Conservation (phyloP, 2,113 vertebrate genomes). For the Malurus elegans region DNA sequence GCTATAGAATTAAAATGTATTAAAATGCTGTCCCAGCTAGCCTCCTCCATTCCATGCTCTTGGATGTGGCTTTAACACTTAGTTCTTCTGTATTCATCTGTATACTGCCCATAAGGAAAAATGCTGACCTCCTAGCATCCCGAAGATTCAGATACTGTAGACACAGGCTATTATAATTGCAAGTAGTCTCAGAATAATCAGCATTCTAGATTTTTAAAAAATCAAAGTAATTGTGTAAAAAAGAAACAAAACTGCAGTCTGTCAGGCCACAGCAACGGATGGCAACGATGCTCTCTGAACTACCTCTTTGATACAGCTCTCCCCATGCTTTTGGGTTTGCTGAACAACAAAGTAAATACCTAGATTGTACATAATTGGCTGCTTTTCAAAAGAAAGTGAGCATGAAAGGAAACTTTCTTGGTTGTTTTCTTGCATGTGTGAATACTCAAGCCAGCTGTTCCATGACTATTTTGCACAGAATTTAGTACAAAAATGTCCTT, state of each 20-base stretch:
- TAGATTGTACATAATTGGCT: not conserved
- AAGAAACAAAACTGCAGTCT: not conserved
- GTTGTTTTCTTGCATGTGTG: not conserved
- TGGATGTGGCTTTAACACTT: not conserved
- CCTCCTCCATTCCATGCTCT: not conserved
- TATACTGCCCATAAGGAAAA: not conserved
- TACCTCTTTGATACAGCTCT: not conserved
- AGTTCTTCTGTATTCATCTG: not conserved
- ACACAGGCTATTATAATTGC: not conserved
- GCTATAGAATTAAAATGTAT: not conserved
- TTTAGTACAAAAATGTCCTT: not conserved
- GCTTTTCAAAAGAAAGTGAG: not conserved
- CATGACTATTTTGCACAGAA: not conserved
- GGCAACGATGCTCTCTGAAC: not conserved
- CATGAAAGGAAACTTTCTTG: not conserved
- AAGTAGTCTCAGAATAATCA: not conserved
- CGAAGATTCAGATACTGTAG: not conserved
- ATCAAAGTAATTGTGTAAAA: not conserved
- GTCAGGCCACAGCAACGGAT: accelerated
- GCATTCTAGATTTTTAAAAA: not conserved
- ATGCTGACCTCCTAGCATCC: not conserved
- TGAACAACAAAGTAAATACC: not conserved
- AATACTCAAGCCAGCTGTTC: not conserved
- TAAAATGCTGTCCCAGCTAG: not conserved
- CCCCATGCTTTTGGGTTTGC: not conserved